Percentiles rank a stretch among this genome's conserved stretches.
phyloP scores from a whole-genome alignment of 2,113 vertebrate genomes.

The Arothron firmamentum region DNA sequence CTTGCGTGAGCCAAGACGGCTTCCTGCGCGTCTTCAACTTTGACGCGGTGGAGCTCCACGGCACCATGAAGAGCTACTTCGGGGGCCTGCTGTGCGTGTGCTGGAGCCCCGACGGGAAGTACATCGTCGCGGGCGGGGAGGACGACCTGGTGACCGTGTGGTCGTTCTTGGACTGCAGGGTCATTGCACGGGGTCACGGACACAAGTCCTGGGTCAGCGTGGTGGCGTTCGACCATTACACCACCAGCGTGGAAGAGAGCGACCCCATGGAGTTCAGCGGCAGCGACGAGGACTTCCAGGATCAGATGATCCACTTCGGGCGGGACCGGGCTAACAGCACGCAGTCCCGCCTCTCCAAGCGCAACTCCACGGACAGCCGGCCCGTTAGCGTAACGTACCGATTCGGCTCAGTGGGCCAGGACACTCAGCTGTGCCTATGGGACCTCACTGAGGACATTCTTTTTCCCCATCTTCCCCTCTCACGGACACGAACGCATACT shows the following conservation, averaged over 20 bases:
- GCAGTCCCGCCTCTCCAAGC: conserved; percentile 93
- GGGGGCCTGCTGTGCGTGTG: conserved; percentile 95
- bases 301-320: conserved; percentile 86
- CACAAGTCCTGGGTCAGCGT: conserved; percentile 99
- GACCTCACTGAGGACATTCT: conserved; percentile 99
- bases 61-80: conserved; percentile 99
- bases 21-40: conserved; percentile 97
- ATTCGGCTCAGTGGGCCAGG: conserved; percentile 98
- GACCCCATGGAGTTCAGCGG: conserved; percentile 95
- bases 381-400: conserved; percentile 95
- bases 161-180: conserved; percentile 94
- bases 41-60: conserved; percentile 93
- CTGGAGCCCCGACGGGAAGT: conserved; percentile 98
- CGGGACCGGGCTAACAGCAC: conserved; percentile 94
- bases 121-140: conserved; percentile 95
- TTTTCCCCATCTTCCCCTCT: conserved; percentile 95
- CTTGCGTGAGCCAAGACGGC: conserved; percentile 94
- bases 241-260: conserved; percentile 94
- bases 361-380: conserved; percentile 96
- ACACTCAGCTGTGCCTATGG: conserved; percentile 98
- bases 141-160: conserved; percentile 98
- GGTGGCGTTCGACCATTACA: conserved; percentile 95
- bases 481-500: conserved; percentile 95
- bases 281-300: conserved; percentile 98
- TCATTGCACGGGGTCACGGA: conserved; percentile 93